Conservation (phyloP, 1,140 invertebrate genomes). For the Achatina immaculata region DNA sequence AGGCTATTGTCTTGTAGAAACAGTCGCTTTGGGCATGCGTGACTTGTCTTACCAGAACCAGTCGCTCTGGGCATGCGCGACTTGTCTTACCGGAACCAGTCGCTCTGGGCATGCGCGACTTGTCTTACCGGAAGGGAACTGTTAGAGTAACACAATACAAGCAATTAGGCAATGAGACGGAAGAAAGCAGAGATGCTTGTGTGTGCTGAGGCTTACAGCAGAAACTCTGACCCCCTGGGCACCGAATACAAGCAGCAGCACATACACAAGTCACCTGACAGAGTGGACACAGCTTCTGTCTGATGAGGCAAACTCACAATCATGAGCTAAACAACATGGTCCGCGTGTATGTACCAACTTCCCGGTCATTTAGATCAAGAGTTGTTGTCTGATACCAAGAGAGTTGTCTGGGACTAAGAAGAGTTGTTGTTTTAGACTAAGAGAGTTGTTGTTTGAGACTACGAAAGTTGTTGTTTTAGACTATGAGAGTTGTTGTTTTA, state of each 20-base stretch:
- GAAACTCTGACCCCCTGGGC: neutral
- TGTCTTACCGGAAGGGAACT: conserved; percentile 6
- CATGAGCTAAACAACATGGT: too few relatives aligned
- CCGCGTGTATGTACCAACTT: too few relatives aligned
- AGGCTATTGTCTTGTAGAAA: neutral
- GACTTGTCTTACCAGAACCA: conserved; percentile 15
- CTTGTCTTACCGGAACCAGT: neutral
- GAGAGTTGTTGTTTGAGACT: too few relatives aligned
- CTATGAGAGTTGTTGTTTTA: too few relatives aligned
- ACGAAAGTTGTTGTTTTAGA: too few relatives aligned
- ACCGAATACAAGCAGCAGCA: neutral
- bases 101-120: conserved; percentile 13
- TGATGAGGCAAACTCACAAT: too few relatives aligned
- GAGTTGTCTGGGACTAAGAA: too few relatives aligned
- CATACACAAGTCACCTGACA: neutral
- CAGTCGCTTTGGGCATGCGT: conserved; percentile 14
- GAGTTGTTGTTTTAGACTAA: too few relatives aligned
- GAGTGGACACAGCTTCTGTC: neutral
- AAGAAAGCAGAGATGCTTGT: conserved; percentile 2
- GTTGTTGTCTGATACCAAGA: too few relatives aligned
- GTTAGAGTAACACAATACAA: neutral
- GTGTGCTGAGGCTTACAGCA: neutral
- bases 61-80: neutral
- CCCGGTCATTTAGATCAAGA: too few relatives aligned
- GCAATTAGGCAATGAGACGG: conserved; percentile 9